These are phyloP conservation scores for Larimichthys polyactis DNA, from an alignment of 2,113 vertebrate species.

Conservation along the genomic window DNA sequence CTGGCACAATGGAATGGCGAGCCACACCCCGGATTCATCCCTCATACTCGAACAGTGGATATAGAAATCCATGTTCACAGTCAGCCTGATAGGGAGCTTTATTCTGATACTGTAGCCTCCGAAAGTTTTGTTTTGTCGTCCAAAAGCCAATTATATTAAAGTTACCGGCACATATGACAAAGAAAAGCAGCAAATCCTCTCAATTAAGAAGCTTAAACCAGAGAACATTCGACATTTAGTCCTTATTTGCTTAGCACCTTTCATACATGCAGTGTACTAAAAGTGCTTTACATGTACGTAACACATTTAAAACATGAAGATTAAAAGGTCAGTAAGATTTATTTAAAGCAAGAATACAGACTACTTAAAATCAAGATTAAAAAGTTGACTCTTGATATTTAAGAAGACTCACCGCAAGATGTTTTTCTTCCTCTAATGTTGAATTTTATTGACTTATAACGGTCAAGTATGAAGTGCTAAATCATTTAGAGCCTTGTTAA, in stretches of 20 bases:
- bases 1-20: conserved; percentile 19
- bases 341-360: too few species aligned
- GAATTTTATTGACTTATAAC: too few species aligned
- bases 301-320: not conserved
- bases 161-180: not conserved
- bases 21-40: conserved; percentile 62
- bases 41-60: conserved; percentile 6
- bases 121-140: too few species aligned
- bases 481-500: not conserved
- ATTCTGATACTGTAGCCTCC: not conserved
- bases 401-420: not conserved
- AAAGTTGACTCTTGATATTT: not conserved
- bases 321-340: not conserved
- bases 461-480: not conserved
- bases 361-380: not conserved
- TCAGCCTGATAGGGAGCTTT: not conserved
- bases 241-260: not conserved
- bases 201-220: not conserved
- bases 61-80: conserved; percentile 29
- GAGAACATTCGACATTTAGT: not conserved
- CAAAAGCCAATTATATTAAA: too few species aligned
- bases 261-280: not conserved
- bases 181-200: not conserved
- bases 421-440: not conserved
- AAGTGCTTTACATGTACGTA: not conserved